Conservation (phyloP, 1,140 invertebrate genomes). For the Lysiphlebus fabarum region DNA sequence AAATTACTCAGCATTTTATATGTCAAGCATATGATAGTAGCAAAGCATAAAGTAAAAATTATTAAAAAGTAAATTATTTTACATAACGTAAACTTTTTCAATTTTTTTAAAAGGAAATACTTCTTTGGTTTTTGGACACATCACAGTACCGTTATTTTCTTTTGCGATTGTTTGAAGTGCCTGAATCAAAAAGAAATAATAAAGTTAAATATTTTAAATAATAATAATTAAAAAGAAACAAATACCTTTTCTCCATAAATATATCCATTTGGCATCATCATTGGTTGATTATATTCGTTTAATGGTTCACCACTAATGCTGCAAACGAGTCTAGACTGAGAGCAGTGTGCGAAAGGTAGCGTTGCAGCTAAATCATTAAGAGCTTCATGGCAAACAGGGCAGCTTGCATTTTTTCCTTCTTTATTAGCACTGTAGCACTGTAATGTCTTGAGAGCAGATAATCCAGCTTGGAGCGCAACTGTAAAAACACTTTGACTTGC, state of each 20-base stretch:
- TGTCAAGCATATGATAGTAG: no score
- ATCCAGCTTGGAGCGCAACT: constrained; percentile 85
- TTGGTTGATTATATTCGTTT: constrained; percentile 96
- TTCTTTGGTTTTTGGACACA: constrained; percentile 90
- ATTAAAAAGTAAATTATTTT: no score
- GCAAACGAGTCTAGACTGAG: constrained; percentile 90
- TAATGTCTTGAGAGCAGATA: constrained; percentile 93
- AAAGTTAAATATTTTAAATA: constrained; percentile 14
- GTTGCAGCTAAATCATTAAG: constrained; percentile 82
- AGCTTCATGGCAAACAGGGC: constrained; percentile 88
- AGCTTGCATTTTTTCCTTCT: constrained; percentile 75
- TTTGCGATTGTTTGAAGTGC: constrained; percentile 82
- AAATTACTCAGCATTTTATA: no score
- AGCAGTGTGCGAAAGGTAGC: constrained; percentile 93
- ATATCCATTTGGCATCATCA: constrained; percentile 97
- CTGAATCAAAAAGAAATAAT: constrained; percentile 53
- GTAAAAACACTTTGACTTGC: constrained; percentile 88
- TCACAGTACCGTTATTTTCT: constrained; percentile 82
- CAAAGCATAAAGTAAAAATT: no score
- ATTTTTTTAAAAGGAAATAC: constrained; percentile 83
- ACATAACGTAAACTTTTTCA: constrained; percentile 96
- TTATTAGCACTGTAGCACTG: constrained; percentile 69
- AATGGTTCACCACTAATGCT: constrained; percentile 87
- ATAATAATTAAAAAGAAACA: constrained; percentile 3
- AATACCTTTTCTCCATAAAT: constrained; percentile 93